Conservation (phyloP, 2,113 vertebrate species). For the Apeltes quadracus region DNA sequence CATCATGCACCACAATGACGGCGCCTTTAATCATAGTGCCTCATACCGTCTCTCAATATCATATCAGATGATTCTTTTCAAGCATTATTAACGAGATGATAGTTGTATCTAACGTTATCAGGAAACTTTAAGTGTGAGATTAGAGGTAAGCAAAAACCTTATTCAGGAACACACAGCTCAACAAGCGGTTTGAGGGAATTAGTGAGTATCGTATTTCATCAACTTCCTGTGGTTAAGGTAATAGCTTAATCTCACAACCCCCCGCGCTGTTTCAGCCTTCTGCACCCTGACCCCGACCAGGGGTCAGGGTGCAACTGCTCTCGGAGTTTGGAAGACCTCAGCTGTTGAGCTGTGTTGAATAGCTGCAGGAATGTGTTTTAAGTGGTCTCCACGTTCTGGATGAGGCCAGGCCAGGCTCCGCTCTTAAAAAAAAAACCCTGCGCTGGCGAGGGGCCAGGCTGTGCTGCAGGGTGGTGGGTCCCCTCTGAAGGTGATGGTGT, state of each 20-base stretch:
- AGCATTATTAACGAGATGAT: constrained; percentile 1
- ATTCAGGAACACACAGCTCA: constrained; percentile 9
- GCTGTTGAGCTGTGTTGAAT: constrained; percentile 74
- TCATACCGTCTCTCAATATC: not conserved
- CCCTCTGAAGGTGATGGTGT: constrained; percentile 62
- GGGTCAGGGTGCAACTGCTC: constrained; percentile 32
- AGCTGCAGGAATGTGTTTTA: constrained; percentile 78
- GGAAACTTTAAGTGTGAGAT: constrained; percentile 1
- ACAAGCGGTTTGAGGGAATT: constrained; percentile 30
- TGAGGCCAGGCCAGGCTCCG: constrained; percentile 55
- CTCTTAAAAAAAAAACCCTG: constrained; percentile 46
- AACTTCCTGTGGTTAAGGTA: constrained; percentile 65
- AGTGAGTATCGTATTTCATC: constrained; percentile 59
- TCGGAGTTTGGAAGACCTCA: constrained; percentile 65
- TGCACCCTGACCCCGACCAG: constrained; percentile 32
- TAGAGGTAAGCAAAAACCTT: constrained; percentile 8
- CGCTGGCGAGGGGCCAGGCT: constrained; percentile 67
- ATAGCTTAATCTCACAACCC: constrained; percentile 57
- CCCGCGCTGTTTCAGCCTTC: constrained; percentile 44
- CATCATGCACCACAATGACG: constrained; percentile 5
- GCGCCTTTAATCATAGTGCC: constrained; percentile 19
- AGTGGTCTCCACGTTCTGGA: constrained; percentile 73
- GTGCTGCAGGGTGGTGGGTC: constrained; percentile 66
- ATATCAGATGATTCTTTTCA: not conserved
- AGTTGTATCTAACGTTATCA: not conserved